Base-by-base conservation (phyloP, 1,140 invertebrate species). In the Homalodisca vitripennis region DNA sequence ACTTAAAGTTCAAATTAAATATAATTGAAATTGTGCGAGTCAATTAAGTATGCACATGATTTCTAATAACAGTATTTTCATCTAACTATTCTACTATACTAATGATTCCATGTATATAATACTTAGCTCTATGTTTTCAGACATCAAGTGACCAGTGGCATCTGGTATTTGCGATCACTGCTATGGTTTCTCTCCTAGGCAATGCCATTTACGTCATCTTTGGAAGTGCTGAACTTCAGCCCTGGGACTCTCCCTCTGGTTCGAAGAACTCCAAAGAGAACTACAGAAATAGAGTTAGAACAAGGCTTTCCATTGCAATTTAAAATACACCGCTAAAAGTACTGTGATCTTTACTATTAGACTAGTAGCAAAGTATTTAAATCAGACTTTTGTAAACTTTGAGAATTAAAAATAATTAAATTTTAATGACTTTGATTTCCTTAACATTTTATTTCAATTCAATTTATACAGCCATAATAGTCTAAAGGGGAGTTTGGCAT, bases 141-240 rank as follows among this genome's bases (percentile, higher is more conserved):
- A 77, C 77, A 69, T 79, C 80, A 13, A 73, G 80, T 17, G 72
- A 73, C 13, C 80, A 87, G 72, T 95, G 92, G 93, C 84, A 86
- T 70, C 84, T 84, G 46, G 87, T 93, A 0, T 94, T 93, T 76
- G 87, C 87, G 73, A 82, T 92, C 26, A 84, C 89, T 0, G 84
- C 89, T 20, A 83, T 78, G 1, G 79, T 93, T 10, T 89, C 90
- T 66, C 81, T 89, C 32, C 72, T 86, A 29, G 87, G 88, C 10
- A 89, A 89, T 71, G 75, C 90, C 0, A 79, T 89, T 31, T 94
- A 91, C 73, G 70, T 90, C n/a, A 70, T 91, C 12, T 87, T 90
- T 72, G 85, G 87, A n/a, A 85, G 84, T 1, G 86, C 83, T 0
- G 81, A 84, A 20, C 80, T 83, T n/a, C 87, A 90, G 73, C 74